Conservation (phyloP, 2,113 vertebrate species). For the Anthoscopus minutus region DNA sequence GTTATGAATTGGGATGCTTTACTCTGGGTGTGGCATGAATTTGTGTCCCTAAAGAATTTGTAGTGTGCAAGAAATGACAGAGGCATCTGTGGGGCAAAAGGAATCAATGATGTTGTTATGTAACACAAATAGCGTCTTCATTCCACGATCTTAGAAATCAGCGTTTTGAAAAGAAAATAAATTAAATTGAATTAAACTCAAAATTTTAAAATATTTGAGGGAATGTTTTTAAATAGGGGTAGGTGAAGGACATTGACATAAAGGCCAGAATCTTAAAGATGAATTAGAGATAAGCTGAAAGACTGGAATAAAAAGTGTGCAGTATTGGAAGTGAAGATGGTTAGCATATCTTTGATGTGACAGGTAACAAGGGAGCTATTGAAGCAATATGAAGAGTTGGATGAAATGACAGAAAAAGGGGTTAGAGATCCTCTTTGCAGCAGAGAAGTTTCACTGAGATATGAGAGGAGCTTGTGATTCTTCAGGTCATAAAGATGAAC, state of each 20-base stretch:
- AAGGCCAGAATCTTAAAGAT: background rate
- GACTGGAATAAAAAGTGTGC: background rate
- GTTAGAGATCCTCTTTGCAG: background rate
- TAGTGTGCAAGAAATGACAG: background rate
- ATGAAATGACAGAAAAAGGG: background rate
- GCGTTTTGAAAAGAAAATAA: background rate
- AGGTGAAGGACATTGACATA: background rate
- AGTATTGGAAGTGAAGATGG: background rate
- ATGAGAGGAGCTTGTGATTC: background rate
- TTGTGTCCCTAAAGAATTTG: background rate
- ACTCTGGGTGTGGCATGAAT: background rate
- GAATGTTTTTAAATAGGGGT: background rate
- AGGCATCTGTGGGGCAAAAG: background rate
- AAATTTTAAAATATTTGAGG: background rate
- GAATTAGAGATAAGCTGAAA: background rate
- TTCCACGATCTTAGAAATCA: background rate
- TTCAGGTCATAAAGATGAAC: background rate
- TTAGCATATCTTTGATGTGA: conserved; percentile 2
- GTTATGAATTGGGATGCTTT: background rate
- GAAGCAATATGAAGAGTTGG: background rate
- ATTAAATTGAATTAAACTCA: background rate
- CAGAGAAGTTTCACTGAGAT: background rate
- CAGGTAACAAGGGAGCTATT: background rate
- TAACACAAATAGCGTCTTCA: background rate
- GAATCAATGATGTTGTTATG: background rate